phyloP scores from a whole-genome alignment of 2,113 vertebrate genomes.

The Sigmodon hispidus region DNA sequence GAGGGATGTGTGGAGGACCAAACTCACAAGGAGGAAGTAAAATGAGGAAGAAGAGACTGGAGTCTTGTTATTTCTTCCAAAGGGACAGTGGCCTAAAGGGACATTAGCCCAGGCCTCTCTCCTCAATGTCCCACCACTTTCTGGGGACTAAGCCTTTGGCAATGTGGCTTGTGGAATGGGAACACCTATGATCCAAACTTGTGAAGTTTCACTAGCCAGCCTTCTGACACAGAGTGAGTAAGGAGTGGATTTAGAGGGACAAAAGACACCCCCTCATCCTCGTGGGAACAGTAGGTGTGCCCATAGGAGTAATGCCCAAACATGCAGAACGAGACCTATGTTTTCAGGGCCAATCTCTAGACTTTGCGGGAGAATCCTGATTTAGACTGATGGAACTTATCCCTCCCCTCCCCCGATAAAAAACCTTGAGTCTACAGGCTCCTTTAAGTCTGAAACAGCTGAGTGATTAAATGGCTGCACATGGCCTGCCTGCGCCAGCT shows the following conservation, averaged over 20 bases:
- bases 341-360: neutral
- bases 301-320: neutral
- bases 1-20: neutral
- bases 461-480: neutral
- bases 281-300: neutral
- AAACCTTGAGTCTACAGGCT: neutral
- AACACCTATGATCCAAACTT: neutral
- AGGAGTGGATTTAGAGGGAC: neutral
- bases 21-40: neutral
- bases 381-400: neutral
- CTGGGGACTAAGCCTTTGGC: neutral
- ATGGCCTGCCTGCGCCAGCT: accelerated
- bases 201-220: neutral
- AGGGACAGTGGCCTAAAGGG: neutral
- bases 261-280: neutral
- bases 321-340: accelerated
- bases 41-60: neutral
- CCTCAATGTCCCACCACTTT: neutral
- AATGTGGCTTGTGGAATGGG: neutral
- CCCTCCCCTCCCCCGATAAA: too few relatives aligned
- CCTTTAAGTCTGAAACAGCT: neutral
- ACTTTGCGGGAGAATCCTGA: neutral
- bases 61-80: neutral
- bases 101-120: neutral
- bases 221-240: neutral